Evolutionary conservation across 2,888 invertebrate genomes (phyloP).

Genomic region (Rhogogaster chlorosoma): DNA sequence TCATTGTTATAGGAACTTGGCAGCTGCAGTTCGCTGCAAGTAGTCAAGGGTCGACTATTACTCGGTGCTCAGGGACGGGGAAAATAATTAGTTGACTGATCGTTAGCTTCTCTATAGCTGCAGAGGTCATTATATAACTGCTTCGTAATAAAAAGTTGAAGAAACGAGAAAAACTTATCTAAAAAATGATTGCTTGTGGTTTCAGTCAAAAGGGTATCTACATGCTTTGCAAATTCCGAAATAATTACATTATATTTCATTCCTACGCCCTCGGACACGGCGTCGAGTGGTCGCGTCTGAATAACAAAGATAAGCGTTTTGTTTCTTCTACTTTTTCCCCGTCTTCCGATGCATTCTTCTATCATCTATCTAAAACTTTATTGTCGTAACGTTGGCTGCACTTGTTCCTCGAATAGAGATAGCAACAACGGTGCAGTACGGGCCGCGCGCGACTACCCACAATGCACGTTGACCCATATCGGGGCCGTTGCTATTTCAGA

Average conservation of each 20-base stretch:
- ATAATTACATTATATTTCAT: background rate
- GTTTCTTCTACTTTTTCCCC: background rate
- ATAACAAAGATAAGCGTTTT: background rate
- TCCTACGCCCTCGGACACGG: background rate
- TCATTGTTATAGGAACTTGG: background rate
- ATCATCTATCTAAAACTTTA: conserved; percentile 7
- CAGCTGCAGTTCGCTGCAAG: background rate
- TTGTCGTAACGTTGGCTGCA: conserved; percentile 17
- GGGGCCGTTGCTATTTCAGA: conserved; percentile 78
- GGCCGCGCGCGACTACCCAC: conserved; percentile 59
- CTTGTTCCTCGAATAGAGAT: conserved; percentile 54
- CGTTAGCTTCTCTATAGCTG: background rate
- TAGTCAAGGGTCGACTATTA: background rate
- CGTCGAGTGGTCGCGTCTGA: background rate
- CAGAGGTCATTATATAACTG: background rate
- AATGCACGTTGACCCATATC: conserved; percentile 78
- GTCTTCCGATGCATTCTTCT: background rate
- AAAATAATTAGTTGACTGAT: background rate
- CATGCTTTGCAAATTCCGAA: background rate
- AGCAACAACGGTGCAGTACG: conserved; percentile 58
- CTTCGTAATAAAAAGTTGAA: background rate
- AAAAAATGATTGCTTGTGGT: background rate
- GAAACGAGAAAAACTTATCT: background rate
- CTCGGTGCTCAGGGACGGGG: background rate
- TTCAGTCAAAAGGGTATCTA: background rate